A percentile compares a stretch with the other conserved stretches of the same genome.
Evolutionary conservation across 2,113 vertebrate genomes (phyloP).

Genomic region (Amblyornis subalaris): DNA sequence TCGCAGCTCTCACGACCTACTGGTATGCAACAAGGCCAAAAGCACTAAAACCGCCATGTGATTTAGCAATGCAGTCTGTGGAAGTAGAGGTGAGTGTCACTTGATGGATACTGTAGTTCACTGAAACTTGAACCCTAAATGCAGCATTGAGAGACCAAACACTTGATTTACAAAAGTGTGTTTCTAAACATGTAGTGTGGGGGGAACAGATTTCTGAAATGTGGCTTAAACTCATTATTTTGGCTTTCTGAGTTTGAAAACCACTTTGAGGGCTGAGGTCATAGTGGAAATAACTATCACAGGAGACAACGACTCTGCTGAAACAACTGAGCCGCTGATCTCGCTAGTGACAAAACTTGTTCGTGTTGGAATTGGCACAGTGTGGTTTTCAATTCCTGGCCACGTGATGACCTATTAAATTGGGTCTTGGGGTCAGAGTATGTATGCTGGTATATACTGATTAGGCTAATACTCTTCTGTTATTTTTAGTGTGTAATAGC

Average conservation of each 20-base stretch:
- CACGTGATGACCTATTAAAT: not conserved
- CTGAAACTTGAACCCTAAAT: not conserved
- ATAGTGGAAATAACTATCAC: not conserved
- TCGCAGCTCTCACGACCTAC: conserved; percentile 92
- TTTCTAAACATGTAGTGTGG: not conserved
- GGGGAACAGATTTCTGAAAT: not conserved
- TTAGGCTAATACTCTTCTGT: not conserved
- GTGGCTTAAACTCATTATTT: not conserved
- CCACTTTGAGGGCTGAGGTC: not conserved
- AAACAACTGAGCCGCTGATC: not conserved
- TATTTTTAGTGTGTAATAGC: not conserved
- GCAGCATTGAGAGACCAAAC: not conserved
- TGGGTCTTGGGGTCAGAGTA: not conserved
- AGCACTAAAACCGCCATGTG: conserved; percentile 87
- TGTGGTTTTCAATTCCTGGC: not conserved
- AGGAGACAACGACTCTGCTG: not conserved
- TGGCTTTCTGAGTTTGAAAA: not conserved
- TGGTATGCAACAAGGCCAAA: conserved; percentile 90
- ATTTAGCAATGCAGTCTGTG: conserved; percentile 88
- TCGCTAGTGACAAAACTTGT: not conserved
- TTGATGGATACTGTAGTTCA: not conserved
- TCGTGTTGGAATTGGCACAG: not conserved
- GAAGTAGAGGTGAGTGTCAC: conserved; percentile 81
- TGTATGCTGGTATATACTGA: not conserved
- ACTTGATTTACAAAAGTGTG: not conserved